phyloP scores from a whole-genome alignment of 2,888 invertebrate genomes.

The Dolichomitus sp. region DNA sequence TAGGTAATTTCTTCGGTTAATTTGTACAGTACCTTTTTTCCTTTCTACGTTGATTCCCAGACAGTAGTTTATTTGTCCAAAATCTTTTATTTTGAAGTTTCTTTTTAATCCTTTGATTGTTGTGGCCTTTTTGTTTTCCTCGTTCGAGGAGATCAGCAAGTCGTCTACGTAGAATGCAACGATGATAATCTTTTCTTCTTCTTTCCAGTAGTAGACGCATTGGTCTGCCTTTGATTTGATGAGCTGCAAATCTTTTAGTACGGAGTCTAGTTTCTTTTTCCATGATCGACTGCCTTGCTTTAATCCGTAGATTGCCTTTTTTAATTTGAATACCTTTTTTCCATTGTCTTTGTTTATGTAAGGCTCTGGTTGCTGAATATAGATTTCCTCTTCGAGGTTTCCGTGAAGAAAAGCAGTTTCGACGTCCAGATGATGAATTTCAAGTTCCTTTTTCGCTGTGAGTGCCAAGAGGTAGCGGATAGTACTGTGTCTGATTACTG shows the following conservation, averaged over 20 bases:
- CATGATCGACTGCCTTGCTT: neutral
- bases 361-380: constrained; percentile 54
- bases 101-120: no score
- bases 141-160: neutral
- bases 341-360: neutral
- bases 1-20: no score
- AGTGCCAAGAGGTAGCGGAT: constrained; percentile 69
- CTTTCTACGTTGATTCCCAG: no score
- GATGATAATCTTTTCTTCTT: no score
- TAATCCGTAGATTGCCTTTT: neutral
- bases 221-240: no score
- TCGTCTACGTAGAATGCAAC: neutral
- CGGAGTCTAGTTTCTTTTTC: neutral
- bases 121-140: no score
- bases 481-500: constrained; percentile 64
- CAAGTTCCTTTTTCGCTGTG: constrained; percentile 63
- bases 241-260: neutral
- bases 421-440: constrained; percentile 73
- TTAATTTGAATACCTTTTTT: neutral
- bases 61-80: no score
- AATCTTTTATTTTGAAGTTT: no score
- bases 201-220: no score
- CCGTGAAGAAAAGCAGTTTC: constrained; percentile 74
- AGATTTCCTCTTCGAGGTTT: constrained; percentile 71
- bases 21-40: no score